Evolutionary conservation across 2,113 vertebrate species (phyloP).

Genomic region (Riparia riparia): DNA sequence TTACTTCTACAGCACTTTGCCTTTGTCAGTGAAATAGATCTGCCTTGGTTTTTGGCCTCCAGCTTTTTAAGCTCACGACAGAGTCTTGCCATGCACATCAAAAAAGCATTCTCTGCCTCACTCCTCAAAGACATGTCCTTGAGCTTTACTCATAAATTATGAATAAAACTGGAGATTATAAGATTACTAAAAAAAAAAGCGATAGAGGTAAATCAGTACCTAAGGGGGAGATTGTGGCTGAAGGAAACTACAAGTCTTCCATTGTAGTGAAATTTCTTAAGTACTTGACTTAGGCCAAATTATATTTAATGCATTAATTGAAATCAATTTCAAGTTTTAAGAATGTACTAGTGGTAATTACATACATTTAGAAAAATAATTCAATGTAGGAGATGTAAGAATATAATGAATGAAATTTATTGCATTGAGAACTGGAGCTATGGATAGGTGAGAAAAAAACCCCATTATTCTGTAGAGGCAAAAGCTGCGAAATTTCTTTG

Average conservation of each 20-base stretch:
- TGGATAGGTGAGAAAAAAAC: background rate
- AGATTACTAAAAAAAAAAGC: background rate
- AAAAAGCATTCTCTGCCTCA: background rate
- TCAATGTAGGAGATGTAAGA: background rate
- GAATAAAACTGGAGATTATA: background rate
- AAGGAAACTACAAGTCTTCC: background rate
- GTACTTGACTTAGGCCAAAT: background rate
- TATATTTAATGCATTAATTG: background rate
- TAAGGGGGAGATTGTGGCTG: background rate
- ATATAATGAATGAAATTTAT: background rate
- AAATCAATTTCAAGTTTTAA: background rate
- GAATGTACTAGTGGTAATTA: background rate
- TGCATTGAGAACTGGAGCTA: background rate
- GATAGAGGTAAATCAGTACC: background rate
- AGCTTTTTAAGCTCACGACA: background rate
- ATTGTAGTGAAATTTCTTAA: background rate
- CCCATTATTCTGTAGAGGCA: background rate
- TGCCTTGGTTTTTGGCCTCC: background rate
- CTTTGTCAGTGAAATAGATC: background rate
- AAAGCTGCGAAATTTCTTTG: conserved; percentile 1
- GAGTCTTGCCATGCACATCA: background rate
- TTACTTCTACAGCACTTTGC: background rate
- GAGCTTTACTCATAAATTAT: background rate
- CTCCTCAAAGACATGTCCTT: background rate
- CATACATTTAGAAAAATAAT: background rate